Evolutionary conservation across 1,140 invertebrate species (phyloP).

Genomic region (Antheraea pernyi): DNA sequence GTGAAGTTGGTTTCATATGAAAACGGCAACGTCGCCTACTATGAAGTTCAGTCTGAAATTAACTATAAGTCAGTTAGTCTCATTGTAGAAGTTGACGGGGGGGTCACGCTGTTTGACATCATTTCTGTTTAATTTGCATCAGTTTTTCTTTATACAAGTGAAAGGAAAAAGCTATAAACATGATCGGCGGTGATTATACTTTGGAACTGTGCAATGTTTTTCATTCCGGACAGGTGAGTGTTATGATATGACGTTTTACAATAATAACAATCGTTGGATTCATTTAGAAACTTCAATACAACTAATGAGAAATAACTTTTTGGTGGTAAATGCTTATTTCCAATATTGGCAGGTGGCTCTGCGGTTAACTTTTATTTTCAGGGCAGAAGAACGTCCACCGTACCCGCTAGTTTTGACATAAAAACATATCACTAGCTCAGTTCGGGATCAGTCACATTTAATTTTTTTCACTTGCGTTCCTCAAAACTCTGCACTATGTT

Average conservation of each 20-base stretch:
- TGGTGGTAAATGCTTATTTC: background rate
- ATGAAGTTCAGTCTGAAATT: constrained; percentile 49
- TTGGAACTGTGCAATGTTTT: constrained; percentile 93
- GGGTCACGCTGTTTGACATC: constrained; percentile 39
- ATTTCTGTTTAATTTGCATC: constrained; percentile 5
- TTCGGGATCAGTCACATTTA: too few relatives aligned
- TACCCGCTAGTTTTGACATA: too few relatives aligned
- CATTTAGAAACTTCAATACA: background rate
- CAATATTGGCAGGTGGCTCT: background rate
- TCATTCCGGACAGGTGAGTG: constrained; percentile 90
- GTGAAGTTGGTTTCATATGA: constrained; percentile 47
- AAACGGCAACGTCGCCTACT: constrained; percentile 54
- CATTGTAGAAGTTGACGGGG: constrained; percentile 19
- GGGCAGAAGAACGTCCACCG: too few relatives aligned
- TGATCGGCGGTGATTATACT: constrained; percentile 90
- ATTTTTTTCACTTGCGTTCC: too few relatives aligned
- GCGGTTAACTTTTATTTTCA: too few relatives aligned
- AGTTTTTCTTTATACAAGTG: constrained; percentile 1
- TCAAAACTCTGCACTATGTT: too few relatives aligned
- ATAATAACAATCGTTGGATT: background rate
- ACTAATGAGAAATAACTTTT: background rate
- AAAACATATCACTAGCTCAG: too few relatives aligned
- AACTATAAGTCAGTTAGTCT: constrained; percentile 45
- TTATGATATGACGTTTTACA: constrained; percentile 1
- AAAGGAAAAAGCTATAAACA: constrained; percentile 51